phyloP scores from a whole-genome alignment of 2,888 invertebrate genomes.

The Hesperia comma region DNA sequence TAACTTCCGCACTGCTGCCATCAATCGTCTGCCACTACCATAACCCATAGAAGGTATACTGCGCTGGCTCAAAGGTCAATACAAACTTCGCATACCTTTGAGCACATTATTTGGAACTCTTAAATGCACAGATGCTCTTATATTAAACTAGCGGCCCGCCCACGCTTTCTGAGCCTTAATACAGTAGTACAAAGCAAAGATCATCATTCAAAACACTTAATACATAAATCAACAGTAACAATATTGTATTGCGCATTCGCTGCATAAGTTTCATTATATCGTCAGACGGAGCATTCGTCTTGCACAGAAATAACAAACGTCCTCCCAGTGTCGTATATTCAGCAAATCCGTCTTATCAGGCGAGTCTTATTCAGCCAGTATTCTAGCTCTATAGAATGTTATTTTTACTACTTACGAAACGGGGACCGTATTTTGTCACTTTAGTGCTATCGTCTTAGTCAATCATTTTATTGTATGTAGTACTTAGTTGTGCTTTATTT shows the following conservation, averaged over 20 bases:
- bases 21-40: no score
- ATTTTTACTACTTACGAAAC: neutral
- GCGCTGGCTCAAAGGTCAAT: no score
- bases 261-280: conserved; percentile 23
- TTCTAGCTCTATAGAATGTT: conserved; percentile 14
- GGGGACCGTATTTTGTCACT: neutral
- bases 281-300: conserved; percentile 37
- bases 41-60: no score
- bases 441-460: no score
- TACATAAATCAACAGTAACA: conserved; percentile 11
- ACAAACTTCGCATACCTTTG: no score
- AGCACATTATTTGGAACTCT: no score
- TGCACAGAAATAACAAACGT: conserved; percentile 39
- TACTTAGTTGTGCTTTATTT: no score
- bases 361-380: neutral
- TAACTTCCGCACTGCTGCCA: no score
- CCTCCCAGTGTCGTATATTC: conserved; percentile 26
- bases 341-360: conserved; percentile 37
- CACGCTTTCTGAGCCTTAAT: no score
- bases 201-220: neutral
- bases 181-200: neutral
- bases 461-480: no score
- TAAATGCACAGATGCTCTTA: no score
- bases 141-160: no score
- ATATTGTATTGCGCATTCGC: neutral